Evolutionary conservation across 2,888 invertebrate species (phyloP).

Genomic region (Leptinotarsa haldemani): DNA sequence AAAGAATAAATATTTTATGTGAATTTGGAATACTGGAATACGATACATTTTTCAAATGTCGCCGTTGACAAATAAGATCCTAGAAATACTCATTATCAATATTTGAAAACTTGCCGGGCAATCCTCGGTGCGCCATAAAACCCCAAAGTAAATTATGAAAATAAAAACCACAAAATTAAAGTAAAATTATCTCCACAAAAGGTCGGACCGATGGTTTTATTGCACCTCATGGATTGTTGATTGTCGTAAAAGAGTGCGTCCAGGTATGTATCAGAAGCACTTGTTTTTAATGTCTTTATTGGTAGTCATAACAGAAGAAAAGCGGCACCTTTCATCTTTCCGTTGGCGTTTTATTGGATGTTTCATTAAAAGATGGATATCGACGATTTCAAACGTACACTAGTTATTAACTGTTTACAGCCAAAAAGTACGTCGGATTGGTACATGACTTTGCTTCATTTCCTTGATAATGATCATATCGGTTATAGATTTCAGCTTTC

Average conservation of each 20-base stretch:
- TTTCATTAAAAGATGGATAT: slow-evolving; percentile 44
- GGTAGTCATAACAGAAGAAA: slow-evolving; percentile 46
- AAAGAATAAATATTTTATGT: neutral
- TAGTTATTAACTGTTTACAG: slow-evolving; percentile 32
- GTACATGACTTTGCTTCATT: neutral
- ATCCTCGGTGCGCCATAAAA: slow-evolving; percentile 1
- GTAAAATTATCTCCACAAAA: slow-evolving; percentile 31
- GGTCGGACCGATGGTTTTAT: slow-evolving; percentile 42
- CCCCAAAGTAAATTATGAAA: slow-evolving; percentile 9
- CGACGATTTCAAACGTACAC: slow-evolving; percentile 34
- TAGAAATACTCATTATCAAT: neutral
- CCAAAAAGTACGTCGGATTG: slow-evolving; percentile 19
- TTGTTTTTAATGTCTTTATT: slow-evolving; percentile 64
- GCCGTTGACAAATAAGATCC: neutral
- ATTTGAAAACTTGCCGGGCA: slow-evolving; percentile 3
- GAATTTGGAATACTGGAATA: neutral
- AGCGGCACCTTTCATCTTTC: slow-evolving; percentile 45
- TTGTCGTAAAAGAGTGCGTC: slow-evolving; percentile 39
- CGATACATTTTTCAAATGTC: neutral
- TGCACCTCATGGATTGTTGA: slow-evolving; percentile 36
- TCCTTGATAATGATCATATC: too few relatives aligned
- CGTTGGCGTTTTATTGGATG: slow-evolving; percentile 45
- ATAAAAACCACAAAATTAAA: slow-evolving; percentile 22
- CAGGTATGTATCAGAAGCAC: slow-evolving; percentile 60
- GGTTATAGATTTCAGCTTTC: too few relatives aligned